Conservation (phyloP, 2,888 invertebrate species). For the Archips xylosteana region DNA sequence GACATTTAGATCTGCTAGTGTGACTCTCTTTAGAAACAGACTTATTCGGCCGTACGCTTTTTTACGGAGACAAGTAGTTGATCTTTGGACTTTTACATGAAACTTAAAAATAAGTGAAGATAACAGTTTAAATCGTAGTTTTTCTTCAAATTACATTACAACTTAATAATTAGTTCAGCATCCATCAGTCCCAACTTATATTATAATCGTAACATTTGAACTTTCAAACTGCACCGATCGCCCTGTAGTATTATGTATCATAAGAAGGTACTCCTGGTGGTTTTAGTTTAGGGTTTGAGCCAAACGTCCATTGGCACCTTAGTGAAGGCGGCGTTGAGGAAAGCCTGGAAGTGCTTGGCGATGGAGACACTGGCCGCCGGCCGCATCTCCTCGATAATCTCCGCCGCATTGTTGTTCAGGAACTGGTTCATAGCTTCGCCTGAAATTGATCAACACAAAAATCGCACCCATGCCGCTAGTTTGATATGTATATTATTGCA, state of each 20-base stretch:
- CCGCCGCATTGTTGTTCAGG: slow-evolving; percentile 91
- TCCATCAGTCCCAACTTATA: neutral
- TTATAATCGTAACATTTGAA: neutral
- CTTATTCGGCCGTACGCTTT: neutral
- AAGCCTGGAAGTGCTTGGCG: slow-evolving; percentile 89
- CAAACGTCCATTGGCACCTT: slow-evolving; percentile 90
- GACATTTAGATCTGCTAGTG: neutral
- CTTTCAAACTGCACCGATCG: neutral
- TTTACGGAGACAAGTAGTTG: neutral
- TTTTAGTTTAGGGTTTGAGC: slow-evolving; percentile 78
- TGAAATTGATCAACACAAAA: slow-evolving; percentile 58
- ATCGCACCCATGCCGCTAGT: neutral
- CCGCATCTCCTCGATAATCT: slow-evolving; percentile 93
- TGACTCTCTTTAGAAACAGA: neutral
- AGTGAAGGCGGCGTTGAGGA: slow-evolving; percentile 90
- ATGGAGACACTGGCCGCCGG: slow-evolving; percentile 90
- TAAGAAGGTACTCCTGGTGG: neutral
- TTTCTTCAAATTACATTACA: slow-evolving; percentile 1
- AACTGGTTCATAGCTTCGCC: slow-evolving; percentile 94
- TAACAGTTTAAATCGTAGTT: slow-evolving; percentile 6
- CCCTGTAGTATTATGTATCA: neutral
- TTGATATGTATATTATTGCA: neutral
- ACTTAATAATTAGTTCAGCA: slow-evolving; percentile 15
- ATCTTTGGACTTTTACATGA: slow-evolving; percentile 14
- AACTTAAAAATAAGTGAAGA: slow-evolving; percentile 8